Conservation (phyloP, 2,888 invertebrate genomes). For the Stegophylla sp. region DNA sequence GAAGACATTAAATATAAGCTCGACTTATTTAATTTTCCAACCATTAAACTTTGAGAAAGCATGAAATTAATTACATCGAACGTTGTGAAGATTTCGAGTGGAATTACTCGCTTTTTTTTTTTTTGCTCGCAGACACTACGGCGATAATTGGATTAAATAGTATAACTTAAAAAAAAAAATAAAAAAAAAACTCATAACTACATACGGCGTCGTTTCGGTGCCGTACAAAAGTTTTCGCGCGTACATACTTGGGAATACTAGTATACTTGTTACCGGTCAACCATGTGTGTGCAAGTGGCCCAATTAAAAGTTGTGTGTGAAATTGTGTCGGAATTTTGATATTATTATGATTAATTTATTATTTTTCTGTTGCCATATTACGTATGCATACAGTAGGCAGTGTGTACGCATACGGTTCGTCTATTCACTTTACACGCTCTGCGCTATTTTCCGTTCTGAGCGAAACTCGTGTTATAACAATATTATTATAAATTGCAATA, state of each 20-base stretch:
- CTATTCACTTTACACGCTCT: no score
- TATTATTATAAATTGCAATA: no score
- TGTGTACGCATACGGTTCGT: neutral
- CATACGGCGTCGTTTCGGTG: constrained; percentile 8
- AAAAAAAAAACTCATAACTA: constrained; percentile 31
- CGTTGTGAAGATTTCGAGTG: constrained; percentile 39
- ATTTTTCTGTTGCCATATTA: neutral
- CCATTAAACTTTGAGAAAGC: constrained; percentile 38
- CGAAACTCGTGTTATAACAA: no score
- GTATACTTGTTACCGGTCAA: constrained; percentile 31
- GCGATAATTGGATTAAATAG: constrained; percentile 37
- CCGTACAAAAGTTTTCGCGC: constrained; percentile 13
- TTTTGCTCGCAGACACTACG: constrained; percentile 21
- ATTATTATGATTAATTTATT: neutral
- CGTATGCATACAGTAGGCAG: no score
- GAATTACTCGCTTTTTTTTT: constrained; percentile 28
- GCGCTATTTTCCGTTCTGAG: no score
- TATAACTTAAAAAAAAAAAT: constrained; percentile 20
- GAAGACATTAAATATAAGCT: constrained; percentile 34
- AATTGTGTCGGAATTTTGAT: constrained; percentile 1
- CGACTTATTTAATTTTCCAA: constrained; percentile 45
- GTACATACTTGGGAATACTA: constrained; percentile 20
- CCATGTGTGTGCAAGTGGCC: constrained; percentile 19
- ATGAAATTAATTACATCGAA: constrained; percentile 36
- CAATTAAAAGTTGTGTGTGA: constrained; percentile 22